Base-by-base conservation (phyloP, 2,888 invertebrate genomes). In the Drosophila macrospina region DNA sequence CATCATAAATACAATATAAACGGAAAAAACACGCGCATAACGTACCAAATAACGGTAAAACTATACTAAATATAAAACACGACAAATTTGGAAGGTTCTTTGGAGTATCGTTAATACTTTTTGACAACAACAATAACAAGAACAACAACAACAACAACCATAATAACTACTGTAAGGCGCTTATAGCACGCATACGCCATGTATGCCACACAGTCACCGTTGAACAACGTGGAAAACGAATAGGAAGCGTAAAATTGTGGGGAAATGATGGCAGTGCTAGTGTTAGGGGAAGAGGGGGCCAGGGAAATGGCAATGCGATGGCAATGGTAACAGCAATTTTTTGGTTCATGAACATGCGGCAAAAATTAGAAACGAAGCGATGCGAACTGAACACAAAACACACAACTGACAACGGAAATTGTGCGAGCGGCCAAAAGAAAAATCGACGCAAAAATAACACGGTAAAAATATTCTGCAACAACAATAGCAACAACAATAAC, bases 11-110 rank as follows among this genome's bases (percentile, higher is more conserved):
- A 36, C 24, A 36, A 10, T 39, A 11, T 7, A 32, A 79, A 51
- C 84, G 80, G 84, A 80, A 80, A 80, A 83, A 80, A 80, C 80
- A 80, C 39, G 65, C 48, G 48, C 67, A 83, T 71, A 73, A 71
- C 59, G 64, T 61, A 57, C 39, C 44, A 32, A 69, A 62, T 66
- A 71, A 75, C 48, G 13, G 37, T 63, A 50, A 64, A 70, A 42
- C 56, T 66, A 37, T 37, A 62, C 47, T 56, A 32, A 56, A 69
- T 39, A 56, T 47, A 34, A 10, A 44, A 39, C 32, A 28, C 39
- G 42, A 54, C 28, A 50, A 56, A 57, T 77, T 77, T 54, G 34
- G 57, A 66, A 57, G 45, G 55, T 36, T n/a, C 41, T 59, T 48
- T 52, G 26, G 52, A 48, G 56, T 57, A 61, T 54, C 67, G 79